A percentile compares a stretch with the other conserved stretches of the same genome.
Conservation (phyloP, 2,888 invertebrate genomes). For the Tachina grossa region DNA sequence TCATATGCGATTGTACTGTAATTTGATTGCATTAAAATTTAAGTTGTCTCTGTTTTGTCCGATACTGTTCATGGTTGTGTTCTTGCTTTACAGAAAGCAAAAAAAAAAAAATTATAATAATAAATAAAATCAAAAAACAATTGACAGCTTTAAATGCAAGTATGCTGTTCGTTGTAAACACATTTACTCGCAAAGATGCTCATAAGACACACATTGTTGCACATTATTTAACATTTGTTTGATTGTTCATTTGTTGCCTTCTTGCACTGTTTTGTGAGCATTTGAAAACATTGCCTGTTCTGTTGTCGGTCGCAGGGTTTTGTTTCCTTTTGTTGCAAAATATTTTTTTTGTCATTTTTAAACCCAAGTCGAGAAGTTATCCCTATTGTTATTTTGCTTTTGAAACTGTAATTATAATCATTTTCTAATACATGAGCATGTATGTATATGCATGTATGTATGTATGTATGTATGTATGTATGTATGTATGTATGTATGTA, state of each 20-base stretch:
- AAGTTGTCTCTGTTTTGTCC: not conserved
- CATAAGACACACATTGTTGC: conserved; percentile 15
- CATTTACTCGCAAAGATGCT: not conserved
- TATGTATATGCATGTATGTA: too few relatives aligned
- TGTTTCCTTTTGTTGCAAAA: conserved; percentile 23
- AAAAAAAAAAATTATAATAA: not conserved
- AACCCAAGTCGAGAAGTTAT: conserved; percentile 33
- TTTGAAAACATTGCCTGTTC: conserved; percentile 5
- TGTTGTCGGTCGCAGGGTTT: not conserved
- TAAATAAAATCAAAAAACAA: not conserved
- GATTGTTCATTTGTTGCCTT: conserved; percentile 25
- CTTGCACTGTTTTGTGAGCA: conserved; percentile 9
- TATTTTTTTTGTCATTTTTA: conserved; percentile 4
- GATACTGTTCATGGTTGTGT: not conserved
- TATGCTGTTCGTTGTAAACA: conserved; percentile 13
- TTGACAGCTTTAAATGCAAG: conserved; percentile 12
- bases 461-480: too few relatives aligned
- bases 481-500: too few relatives aligned
- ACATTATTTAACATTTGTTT: conserved; percentile 46
- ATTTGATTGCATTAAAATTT: too few relatives aligned
- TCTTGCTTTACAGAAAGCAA: not conserved
- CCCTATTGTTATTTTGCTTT: not conserved
- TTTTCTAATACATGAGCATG: conserved; percentile 32
- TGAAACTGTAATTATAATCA: conserved; percentile 20
- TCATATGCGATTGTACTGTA: too few relatives aligned